Conservation (phyloP, 2,888 invertebrate genomes). For the Nyleta sp. region DNA sequence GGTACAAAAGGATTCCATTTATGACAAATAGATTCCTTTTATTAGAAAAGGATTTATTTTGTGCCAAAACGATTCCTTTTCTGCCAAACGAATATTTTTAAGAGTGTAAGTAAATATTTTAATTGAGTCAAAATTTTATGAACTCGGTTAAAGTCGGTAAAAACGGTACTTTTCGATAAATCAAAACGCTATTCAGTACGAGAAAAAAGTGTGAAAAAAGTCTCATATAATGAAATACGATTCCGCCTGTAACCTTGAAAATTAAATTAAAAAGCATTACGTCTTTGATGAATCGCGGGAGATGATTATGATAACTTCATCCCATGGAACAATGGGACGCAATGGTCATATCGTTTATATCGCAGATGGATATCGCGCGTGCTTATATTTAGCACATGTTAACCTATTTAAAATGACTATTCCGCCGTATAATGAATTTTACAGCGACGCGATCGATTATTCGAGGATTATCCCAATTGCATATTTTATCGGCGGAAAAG, state of each 20-base stretch:
- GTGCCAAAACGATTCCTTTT: too few species aligned
- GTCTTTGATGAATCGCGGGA: slow-evolving; percentile 22
- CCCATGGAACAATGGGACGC: slow-evolving; percentile 30
- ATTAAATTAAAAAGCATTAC: slow-evolving; percentile 34
- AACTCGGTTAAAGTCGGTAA: too few species aligned
- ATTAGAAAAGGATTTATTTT: too few species aligned
- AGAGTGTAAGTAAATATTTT: too few species aligned
- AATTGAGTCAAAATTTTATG: too few species aligned
- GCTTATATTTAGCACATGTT: slow-evolving; percentile 35
- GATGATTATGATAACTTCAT: slow-evolving; percentile 49
- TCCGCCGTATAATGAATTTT: slow-evolving; percentile 1
- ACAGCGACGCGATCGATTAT: slow-evolving; percentile 16
- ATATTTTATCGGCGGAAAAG: slow-evolving; percentile 29
- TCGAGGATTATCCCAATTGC: slow-evolving; percentile 26
- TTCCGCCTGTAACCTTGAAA: slow-evolving; percentile 49
- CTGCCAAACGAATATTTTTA: too few species aligned
- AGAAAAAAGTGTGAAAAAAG: too few species aligned
- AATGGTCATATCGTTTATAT: slow-evolving; percentile 31
- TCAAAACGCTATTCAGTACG: too few species aligned
- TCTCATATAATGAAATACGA: too few species aligned
- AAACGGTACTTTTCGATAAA: too few species aligned
- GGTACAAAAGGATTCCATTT: too few species aligned
- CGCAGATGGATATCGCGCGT: slow-evolving; percentile 33
- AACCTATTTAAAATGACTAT: slow-evolving; percentile 13
- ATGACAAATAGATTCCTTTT: too few species aligned